Evolutionary conservation across 2,113 vertebrate genomes (phyloP).

Genomic region (Oriolus oriolus): DNA sequence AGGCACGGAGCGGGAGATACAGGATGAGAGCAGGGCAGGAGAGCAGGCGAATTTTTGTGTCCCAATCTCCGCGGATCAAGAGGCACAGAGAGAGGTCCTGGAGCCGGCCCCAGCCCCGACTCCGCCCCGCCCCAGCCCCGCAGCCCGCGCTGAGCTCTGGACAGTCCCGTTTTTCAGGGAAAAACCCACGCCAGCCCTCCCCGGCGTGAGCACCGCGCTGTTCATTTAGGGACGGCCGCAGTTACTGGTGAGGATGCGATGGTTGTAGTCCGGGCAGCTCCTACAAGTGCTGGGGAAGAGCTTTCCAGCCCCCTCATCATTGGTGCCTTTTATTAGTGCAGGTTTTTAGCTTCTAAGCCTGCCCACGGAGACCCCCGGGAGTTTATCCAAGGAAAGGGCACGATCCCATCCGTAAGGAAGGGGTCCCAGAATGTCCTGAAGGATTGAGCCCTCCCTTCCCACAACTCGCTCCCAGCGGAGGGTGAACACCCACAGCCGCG

Average conservation of each 20-base stretch:
- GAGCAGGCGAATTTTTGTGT: background rate
- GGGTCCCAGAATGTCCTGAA: background rate
- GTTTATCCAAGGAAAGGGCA: background rate
- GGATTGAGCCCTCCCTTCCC: background rate
- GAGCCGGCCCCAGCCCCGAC: background rate
- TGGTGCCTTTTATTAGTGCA: background rate
- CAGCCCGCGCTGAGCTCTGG: background rate
- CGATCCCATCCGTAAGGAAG: background rate
- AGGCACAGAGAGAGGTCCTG: background rate
- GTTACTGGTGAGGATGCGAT: background rate
- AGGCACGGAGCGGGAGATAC: background rate
- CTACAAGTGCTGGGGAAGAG: background rate
- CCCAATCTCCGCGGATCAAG: background rate
- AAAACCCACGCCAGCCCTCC: background rate
- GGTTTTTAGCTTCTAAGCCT: background rate
- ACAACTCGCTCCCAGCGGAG: rapidly evolving
- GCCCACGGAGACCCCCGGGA: rapidly evolving
- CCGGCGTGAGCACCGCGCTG: background rate
- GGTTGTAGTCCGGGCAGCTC: background rate
- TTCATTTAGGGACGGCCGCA: no score
- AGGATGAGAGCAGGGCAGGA: background rate
- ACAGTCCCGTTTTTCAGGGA: background rate
- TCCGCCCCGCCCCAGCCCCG: background rate
- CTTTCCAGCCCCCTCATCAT: background rate
- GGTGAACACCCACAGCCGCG: background rate